These are phyloP conservation scores for Casuarius casuarius DNA, from an alignment of 2,113 vertebrate species.

Conservation along the genomic window DNA sequence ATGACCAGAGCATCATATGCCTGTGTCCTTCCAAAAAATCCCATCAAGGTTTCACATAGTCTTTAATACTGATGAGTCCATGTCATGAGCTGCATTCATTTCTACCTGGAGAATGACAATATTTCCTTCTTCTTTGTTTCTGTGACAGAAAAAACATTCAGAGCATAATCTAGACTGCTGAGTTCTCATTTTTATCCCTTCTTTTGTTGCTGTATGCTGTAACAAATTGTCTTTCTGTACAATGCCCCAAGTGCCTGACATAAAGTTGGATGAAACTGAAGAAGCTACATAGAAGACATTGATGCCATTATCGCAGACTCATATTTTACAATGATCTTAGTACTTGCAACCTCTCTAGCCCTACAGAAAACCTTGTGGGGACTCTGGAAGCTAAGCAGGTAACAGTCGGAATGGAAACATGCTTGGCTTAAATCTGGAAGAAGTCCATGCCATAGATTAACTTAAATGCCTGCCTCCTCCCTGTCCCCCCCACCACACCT, in stretches of 20 bases:
- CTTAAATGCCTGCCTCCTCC: neutral
- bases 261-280: neutral
- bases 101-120: neutral
- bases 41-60: neutral
- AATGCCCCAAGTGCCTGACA: neutral
- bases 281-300: neutral
- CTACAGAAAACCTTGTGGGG: neutral
- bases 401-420: neutral
- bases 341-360: neutral
- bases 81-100: neutral
- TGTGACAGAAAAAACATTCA: neutral
- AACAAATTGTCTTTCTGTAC: neutral
- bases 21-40: slow-evolving; percentile 9
- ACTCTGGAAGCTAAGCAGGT: neutral
- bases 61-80: neutral
- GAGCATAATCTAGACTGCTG: neutral
- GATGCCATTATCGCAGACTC: neutral
- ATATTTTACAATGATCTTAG: neutral
- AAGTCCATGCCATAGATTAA: neutral
- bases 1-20: neutral
- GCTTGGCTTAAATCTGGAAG: neutral
- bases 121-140: neutral
- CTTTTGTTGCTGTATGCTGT: neutral
- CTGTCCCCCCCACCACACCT: accelerated
- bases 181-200: neutral